These are phyloP conservation scores for Hymenochirus boettgeri DNA, from an alignment of 2,113 vertebrate species.

Conservation along the genomic window DNA sequence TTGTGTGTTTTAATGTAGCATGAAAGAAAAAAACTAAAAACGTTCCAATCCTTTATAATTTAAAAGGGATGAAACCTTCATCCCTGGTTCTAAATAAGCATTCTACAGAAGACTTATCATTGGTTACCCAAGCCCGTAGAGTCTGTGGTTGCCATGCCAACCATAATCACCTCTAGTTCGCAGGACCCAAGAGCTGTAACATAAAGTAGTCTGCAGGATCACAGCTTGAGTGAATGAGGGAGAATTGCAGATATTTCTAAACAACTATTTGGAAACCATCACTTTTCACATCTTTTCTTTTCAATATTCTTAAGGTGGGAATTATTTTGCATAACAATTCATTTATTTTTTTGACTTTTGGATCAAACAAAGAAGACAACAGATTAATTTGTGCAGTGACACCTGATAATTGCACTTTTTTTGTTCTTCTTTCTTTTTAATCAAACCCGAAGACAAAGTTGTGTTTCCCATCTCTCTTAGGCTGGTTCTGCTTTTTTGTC, in stretches of 20 bases:
- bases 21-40: slow-evolving; percentile 6
- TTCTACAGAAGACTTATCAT: slow-evolving; percentile 50
- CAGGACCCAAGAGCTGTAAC: slow-evolving; percentile 44
- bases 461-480: not conserved
- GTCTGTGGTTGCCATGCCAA: slow-evolving; percentile 74
- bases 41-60: slow-evolving; percentile 26
- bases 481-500: not conserved
- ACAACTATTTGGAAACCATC: not conserved
- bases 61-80: slow-evolving; percentile 45
- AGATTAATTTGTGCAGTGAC: not conserved
- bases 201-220: slow-evolving; percentile 43
- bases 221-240: not conserved
- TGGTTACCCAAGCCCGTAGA: slow-evolving; percentile 66
- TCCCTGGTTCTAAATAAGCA: slow-evolving; percentile 44
- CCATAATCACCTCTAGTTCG: slow-evolving; percentile 56
- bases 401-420: not conserved
- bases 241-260: slow-evolving; percentile 1
- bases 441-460: not conserved
- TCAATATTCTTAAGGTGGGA: not conserved
- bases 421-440: not conserved
- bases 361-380: not conserved
- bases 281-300: not conserved
- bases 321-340: slow-evolving; percentile 5
- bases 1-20: not conserved
- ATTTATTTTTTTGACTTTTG: not conserved